A percentile compares a stretch with the other conserved stretches of the same genome.
These are phyloP conservation scores for Hydroisotoma schaefferi DNA, from an alignment of 2,888 invertebrate species.

Conservation along the genomic window DNA sequence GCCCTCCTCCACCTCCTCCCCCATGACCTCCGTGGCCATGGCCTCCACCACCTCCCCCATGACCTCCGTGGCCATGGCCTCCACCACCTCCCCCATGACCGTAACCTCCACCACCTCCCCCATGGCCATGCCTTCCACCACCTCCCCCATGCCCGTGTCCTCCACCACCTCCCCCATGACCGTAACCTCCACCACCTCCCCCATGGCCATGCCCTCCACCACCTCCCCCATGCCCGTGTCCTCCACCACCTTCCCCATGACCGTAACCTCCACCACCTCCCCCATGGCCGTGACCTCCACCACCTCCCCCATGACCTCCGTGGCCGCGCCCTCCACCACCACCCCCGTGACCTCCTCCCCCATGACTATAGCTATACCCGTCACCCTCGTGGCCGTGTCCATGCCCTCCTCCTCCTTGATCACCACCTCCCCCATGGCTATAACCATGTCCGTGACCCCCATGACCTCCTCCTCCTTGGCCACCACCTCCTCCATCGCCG, in stretches of 20 bases:
- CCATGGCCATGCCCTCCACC: background rate
- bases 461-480: background rate
- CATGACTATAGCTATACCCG: constrained; percentile 7
- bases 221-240: background rate
- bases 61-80: constrained; percentile 21
- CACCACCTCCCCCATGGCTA: constrained; percentile 24
- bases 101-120: constrained; percentile 5
- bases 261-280: background rate
- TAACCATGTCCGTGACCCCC: constrained; percentile 12
- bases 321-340: constrained; percentile 5
- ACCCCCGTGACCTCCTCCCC: constrained; percentile 9
- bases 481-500: background rate
- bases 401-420: constrained; percentile 18
- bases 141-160: background rate
- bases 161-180: background rate
- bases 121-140: constrained; percentile 11
- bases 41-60: constrained; percentile 4
- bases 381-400: constrained; percentile 9
- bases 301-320: background rate
- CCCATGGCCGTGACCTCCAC: constrained; percentile 13
- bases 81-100: constrained; percentile 15
- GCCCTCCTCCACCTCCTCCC: no score
- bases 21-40: background rate
- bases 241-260: background rate
- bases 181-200: constrained; percentile 2